These are phyloP conservation scores for Doryteuthis pealeii DNA, from an alignment of 1,140 invertebrate species.

Conservation along the genomic window DNA sequence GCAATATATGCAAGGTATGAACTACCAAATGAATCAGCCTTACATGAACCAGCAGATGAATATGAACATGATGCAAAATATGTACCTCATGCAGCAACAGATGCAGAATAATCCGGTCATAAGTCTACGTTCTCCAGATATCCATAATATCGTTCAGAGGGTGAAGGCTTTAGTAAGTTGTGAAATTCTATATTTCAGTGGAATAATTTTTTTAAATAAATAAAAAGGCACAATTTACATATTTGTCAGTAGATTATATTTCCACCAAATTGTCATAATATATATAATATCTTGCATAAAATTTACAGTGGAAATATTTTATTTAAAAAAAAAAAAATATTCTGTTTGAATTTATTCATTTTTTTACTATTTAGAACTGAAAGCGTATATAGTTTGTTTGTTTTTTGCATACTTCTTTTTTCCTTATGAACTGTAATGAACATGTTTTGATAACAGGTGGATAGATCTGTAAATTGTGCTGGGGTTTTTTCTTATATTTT, in stretches of 20 bases:
- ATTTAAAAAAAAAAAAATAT: too few species aligned
- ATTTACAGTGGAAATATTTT: too few species aligned
- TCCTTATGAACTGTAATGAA: too few species aligned
- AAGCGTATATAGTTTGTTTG: too few species aligned
- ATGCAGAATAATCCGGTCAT: not conserved
- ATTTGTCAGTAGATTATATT: not conserved
- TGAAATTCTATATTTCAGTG: too few species aligned
- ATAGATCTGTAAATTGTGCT: too few species aligned
- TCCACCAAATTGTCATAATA: not conserved
- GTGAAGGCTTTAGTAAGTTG: constrained; percentile 5
- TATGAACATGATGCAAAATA: not conserved
- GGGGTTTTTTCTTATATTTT: too few species aligned
- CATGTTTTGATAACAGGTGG: too few species aligned
- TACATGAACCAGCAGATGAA: constrained; percentile 3
- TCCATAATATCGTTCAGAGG: not conserved
- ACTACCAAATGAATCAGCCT: not conserved
- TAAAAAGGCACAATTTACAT: not conserved
- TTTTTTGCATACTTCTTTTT: too few species aligned
- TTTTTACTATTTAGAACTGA: too few species aligned
- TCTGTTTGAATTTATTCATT: too few species aligned
- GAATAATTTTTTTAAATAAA: too few species aligned
- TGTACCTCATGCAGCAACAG: constrained; percentile 11
- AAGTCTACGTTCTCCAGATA: constrained; percentile 9
- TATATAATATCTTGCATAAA: not conserved
- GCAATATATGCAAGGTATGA: not conserved